Base-by-base conservation (phyloP, 2,797 vertebrate genomes). In the Neosilurus hyrtlii region DNA sequence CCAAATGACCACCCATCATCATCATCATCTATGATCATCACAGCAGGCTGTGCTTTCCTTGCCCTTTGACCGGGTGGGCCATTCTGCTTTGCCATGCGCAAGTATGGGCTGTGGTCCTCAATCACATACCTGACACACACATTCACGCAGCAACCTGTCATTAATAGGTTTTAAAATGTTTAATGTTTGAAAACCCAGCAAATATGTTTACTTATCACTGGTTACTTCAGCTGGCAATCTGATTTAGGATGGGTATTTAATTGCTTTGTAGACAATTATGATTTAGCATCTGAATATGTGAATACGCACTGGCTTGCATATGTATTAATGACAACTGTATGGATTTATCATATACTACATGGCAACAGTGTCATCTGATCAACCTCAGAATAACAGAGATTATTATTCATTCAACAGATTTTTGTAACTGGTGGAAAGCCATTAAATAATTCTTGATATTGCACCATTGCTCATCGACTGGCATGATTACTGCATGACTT, bases 51-150 rank as follows among this genome's bases (percentile, higher is more conserved):
- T 1, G 49, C 87, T 89, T 67, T 91, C 56, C 56, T 62, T 62
- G 87, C 78, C 81, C 86, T 92, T 20, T 86, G 90, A 79, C 49
- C 75, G 7, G 86, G 85, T 12, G 87, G 86, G 11, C 62, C 56
- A 86, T 89, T 92, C 79, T 94, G 95, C 84, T 98, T 98, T 73
- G 89, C 89, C 61, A 95, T 96, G 68, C 96, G 94, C 87, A 91
- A 92, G 80, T 95, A 99, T 0, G 96, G 97, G 87, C 97, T 99
- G 82, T 95, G 94, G 15, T 95, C 95, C 86, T 97, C 96, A 2
- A 99, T 91, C 79, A 97, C 95, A 26, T 97, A 99, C 35, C 98
- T 99, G 90, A 63, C 81, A 85, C 76, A 82, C 49, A 73, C 30
- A 87, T 2, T 65, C 12, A 62, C 11, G 2, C 54, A 37, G n/a